Conservation (phyloP, 2,888 invertebrate genomes). For the Ectemnius cavifrons region DNA sequence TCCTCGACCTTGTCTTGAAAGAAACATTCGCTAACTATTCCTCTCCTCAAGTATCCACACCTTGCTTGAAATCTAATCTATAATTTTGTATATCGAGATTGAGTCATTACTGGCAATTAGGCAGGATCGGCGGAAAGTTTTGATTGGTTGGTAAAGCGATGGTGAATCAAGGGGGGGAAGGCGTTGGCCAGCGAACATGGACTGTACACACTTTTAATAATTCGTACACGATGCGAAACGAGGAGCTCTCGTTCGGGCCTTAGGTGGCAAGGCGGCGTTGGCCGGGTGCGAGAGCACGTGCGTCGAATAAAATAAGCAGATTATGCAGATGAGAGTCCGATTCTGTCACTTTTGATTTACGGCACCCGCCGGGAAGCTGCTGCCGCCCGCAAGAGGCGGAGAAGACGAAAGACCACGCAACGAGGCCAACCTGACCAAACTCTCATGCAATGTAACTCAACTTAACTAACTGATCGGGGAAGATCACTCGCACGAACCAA, state of each 20-base stretch:
- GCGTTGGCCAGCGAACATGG: too few species aligned
- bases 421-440: too few species aligned
- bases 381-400: not conserved
- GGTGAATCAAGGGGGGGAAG: too few species aligned
- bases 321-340: slow-evolving; percentile 58
- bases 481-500: not conserved
- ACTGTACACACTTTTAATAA: not conserved
- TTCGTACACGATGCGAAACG: slow-evolving; percentile 43
- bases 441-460: too few species aligned
- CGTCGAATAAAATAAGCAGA: slow-evolving; percentile 56
- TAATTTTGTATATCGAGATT: slow-evolving; percentile 8
- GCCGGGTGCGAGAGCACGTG: slow-evolving; percentile 34
- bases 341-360: slow-evolving; percentile 63
- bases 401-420: too few species aligned
- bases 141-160: too few species aligned
- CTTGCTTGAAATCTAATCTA: too few species aligned
- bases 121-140: too few species aligned
- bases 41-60: too few species aligned
- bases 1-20: too few species aligned
- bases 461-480: slow-evolving; percentile 5
- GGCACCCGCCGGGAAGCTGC: slow-evolving; percentile 23
- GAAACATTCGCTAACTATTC: too few species aligned
- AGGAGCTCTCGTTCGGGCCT: slow-evolving; percentile 23
- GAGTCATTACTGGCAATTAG: slow-evolving; percentile 32
- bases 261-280: too few species aligned